Percentiles rank a stretch among this genome's conserved stretches.
phyloP scores from a whole-genome alignment of 2,113 vertebrate species.

The Eulemur rufifrons region DNA sequence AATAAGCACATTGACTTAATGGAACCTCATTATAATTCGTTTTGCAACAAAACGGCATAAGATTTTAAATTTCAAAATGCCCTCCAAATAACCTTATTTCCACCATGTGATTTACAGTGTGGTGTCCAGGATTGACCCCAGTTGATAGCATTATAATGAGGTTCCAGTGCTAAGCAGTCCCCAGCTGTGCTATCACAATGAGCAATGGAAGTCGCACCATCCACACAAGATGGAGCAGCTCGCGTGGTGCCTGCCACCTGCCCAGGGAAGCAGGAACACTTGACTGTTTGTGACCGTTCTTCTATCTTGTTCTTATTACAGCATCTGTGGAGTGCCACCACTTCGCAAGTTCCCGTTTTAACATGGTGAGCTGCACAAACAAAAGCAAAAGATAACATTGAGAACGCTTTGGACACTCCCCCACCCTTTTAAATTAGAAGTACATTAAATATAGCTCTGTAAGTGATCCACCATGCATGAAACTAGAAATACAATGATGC shows the following conservation, averaged over 20 bases:
- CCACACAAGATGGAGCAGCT: slow-evolving; percentile 97
- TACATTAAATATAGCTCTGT: slow-evolving; percentile 62
- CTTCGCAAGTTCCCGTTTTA: slow-evolving; percentile 97
- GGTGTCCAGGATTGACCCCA: neutral
- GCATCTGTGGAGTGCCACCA: slow-evolving; percentile 97
- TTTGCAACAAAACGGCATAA: neutral
- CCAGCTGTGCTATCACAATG: neutral
- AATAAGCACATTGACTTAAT: neutral
- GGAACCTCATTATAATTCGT: slow-evolving; percentile 20
- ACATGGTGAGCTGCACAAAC: slow-evolving; percentile 91
- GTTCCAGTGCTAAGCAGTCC: neutral
- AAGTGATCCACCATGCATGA: slow-evolving; percentile 50
- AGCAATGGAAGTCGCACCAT: slow-evolving; percentile 88
- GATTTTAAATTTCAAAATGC: neutral
- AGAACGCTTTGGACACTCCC: neutral
- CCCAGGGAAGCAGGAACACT: slow-evolving; percentile 99
- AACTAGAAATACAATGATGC: slow-evolving; percentile 58
- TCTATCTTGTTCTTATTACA: slow-evolving; percentile 99
- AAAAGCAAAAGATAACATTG: slow-evolving; percentile 57
- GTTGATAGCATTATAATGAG: neutral
- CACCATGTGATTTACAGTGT: neutral
- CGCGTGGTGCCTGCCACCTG: slow-evolving; percentile 98
- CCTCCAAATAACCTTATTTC: neutral
- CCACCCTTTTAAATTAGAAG: slow-evolving; percentile 66
- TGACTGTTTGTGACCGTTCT: slow-evolving; percentile 97